These are phyloP conservation scores for Drosophila carrolli DNA, from an alignment of 1,140 invertebrate species.

Conservation along the genomic window DNA sequence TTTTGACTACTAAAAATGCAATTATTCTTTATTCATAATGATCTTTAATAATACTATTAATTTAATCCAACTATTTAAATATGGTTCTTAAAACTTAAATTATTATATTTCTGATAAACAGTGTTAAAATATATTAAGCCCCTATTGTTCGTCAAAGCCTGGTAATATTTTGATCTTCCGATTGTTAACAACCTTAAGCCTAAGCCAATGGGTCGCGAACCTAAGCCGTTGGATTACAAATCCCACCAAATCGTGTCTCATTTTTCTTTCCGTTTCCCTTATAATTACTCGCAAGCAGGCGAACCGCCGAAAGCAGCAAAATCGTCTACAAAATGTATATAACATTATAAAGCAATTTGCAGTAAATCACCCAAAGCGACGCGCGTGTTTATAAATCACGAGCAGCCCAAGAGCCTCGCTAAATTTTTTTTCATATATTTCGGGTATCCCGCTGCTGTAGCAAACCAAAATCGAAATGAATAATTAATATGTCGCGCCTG, in stretches of 20 bases:
- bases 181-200: slow-evolving; percentile 28
- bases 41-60: too few species aligned
- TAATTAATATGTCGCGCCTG: slow-evolving; percentile 83
- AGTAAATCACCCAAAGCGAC: slow-evolving; percentile 78
- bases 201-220: slow-evolving; percentile 22
- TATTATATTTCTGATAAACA: too few species aligned
- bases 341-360: slow-evolving; percentile 83
- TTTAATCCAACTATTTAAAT: too few species aligned
- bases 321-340: slow-evolving; percentile 70
- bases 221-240: slow-evolving; percentile 55
- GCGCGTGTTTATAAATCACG: slow-evolving; percentile 81
- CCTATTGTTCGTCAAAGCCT: not conserved
- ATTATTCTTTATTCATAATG: too few species aligned
- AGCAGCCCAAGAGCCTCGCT: slow-evolving; percentile 44
- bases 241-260: slow-evolving; percentile 28
- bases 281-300: slow-evolving; percentile 73
- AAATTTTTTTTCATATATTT: not conserved
- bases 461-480: slow-evolving; percentile 79
- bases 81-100: too few species aligned
- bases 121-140: not conserved
- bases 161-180: slow-evolving; percentile 29
- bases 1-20: too few species aligned
- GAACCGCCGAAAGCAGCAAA: slow-evolving; percentile 28
- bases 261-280: slow-evolving; percentile 38
- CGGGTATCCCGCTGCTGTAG: slow-evolving; percentile 46